Conservation (phyloP, 1,140 invertebrate species). For the Pteromalus puparum region DNA sequence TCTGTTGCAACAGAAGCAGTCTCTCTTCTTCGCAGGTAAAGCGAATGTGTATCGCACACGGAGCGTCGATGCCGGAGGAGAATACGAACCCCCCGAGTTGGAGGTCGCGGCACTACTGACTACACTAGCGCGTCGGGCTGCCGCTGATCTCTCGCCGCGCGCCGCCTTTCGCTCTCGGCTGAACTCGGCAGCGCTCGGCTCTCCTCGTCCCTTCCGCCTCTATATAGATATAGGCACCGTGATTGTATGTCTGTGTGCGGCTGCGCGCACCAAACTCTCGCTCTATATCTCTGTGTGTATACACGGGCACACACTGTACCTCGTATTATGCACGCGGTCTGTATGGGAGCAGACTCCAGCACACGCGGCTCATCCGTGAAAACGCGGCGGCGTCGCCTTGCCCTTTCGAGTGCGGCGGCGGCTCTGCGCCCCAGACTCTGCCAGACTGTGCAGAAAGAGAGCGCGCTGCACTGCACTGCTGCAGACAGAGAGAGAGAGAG, state of each 20-base stretch:
- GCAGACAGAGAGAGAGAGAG: neutral
- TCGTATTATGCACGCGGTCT: no score
- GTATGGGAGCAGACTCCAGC: neutral
- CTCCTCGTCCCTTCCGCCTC: constrained; percentile 52
- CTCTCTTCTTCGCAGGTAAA: neutral
- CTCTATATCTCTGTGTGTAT: no score
- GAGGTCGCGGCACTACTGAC: constrained; percentile 72
- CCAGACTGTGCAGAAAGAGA: no score
- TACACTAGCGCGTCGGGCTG: constrained; percentile 61
- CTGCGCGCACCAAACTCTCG: no score
- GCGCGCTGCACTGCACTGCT: neutral
- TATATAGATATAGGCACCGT: constrained; percentile 51
- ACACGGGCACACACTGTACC: no score
- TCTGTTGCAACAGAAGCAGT: no score
- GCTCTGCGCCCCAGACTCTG: neutral
- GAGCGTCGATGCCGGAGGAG: neutral
- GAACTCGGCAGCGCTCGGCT: constrained; percentile 49
- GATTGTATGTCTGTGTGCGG: no score
- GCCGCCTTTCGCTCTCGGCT: constrained; percentile 56
- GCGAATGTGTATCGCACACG: neutral
- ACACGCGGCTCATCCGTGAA: constrained; percentile 1
- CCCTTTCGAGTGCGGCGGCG: constrained; percentile 12
- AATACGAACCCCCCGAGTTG: constrained; percentile 62
- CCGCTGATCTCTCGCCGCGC: constrained; percentile 36
- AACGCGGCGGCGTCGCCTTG: constrained; percentile 8